These are phyloP conservation scores for Aphidius ervi DNA, from an alignment of 1,140 invertebrate species.

Conservation along the genomic window DNA sequence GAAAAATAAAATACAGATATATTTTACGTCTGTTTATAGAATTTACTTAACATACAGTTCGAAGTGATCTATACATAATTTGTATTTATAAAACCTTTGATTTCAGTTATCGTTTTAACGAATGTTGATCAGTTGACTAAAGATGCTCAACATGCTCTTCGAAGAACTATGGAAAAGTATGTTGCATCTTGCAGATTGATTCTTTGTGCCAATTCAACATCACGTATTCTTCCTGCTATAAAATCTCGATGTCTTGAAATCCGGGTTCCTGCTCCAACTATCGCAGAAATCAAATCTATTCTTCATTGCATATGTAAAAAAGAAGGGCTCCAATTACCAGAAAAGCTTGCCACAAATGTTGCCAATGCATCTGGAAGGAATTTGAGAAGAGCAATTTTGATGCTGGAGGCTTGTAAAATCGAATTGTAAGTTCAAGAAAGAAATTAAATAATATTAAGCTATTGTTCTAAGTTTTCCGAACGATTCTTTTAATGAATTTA, in stretches of 20 bases:
- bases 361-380: conserved; percentile 82
- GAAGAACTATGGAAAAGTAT: conserved; percentile 99
- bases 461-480: conserved; percentile 3
- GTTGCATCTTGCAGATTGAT: conserved; percentile 92
- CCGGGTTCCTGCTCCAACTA: conserved; percentile 81
- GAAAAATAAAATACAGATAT: conserved; percentile 1
- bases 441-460: conserved; percentile 1
- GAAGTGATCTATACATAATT: background rate
- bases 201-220: conserved; percentile 91
- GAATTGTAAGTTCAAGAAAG: conserved; percentile 62
- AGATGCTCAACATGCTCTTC: conserved; percentile 95
- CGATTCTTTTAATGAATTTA: conserved; percentile 7
- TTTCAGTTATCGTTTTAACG: conserved; percentile 83
- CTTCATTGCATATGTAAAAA: conserved; percentile 73
- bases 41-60: too few relatives aligned
- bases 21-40: background rate
- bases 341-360: conserved; percentile 74
- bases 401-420: conserved; percentile 91
- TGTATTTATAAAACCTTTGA: conserved; percentile 15
- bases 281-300: conserved; percentile 71
- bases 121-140: conserved; percentile 96
- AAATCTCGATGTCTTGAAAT: conserved; percentile 89
- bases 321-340: conserved; percentile 76
- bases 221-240: conserved; percentile 92
- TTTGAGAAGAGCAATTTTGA: conserved; percentile 87